Percentiles rank a stretch among this genome's conserved stretches.
Evolutionary conservation across 2,797 vertebrate species (phyloP).

Genomic region (Cyprinodon diabolis): DNA sequence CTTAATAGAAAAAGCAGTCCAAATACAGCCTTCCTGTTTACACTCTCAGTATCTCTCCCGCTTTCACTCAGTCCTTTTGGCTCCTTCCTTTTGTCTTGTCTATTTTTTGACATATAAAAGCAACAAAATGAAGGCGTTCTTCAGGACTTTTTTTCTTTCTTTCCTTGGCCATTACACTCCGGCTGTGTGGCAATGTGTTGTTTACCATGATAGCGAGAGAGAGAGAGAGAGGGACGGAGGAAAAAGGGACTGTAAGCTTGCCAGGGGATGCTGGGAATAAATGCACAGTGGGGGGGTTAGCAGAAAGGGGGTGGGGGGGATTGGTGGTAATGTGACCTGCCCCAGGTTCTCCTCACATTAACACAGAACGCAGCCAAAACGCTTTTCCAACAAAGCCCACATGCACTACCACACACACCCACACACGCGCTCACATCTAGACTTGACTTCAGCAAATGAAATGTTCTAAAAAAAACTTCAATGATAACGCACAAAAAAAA

Average conservation of each 20-base stretch:
- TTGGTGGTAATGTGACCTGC: conserved; percentile 79
- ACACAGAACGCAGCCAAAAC: conserved; percentile 80
- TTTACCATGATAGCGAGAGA: conserved; percentile 79
- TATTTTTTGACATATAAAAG: conserved; percentile 79
- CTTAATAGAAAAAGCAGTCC: conserved; percentile 72
- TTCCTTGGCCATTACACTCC: conserved; percentile 77
- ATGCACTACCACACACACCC: conserved; percentile 20
- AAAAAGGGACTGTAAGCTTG: conserved; percentile 67
- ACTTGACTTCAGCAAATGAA: conserved; percentile 32
- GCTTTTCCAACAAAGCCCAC: conserved; percentile 79
- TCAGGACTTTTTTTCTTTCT: conserved; percentile 60
- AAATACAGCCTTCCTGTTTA: conserved; percentile 78
- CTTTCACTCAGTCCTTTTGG: conserved; percentile 60
- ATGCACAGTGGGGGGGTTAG: conserved; percentile 70
- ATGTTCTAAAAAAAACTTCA: conserved; percentile 28
- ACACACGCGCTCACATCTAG: conserved; percentile 27
- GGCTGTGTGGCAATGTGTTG: conserved; percentile 88
- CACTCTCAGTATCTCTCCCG: conserved; percentile 52
- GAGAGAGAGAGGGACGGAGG: conserved; percentile 41
- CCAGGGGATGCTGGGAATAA: conserved; percentile 83
- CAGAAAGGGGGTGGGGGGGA: conserved; percentile 29
- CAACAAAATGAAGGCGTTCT: conserved; percentile 76
- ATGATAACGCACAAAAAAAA: conserved; percentile 25
- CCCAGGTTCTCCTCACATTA: conserved; percentile 86
- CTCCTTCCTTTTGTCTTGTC: conserved; percentile 72